Percentiles rank a stretch among this genome's conserved stretches.
phyloP scores from a whole-genome alignment of 1,140 invertebrate species.

The Lepidurus arcticus region DNA sequence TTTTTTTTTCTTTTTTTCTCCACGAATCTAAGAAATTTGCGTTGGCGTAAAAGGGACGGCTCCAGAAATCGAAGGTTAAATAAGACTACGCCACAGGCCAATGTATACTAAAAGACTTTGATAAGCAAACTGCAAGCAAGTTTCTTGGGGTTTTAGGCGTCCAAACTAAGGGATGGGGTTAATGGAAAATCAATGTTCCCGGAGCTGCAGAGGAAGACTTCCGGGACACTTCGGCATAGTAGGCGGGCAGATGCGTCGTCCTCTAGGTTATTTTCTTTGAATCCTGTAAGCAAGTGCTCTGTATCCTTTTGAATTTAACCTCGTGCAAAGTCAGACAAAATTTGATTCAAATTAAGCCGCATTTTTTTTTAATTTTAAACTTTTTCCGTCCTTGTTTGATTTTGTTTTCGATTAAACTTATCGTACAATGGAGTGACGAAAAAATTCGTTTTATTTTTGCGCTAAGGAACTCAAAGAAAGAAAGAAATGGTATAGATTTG shows the following conservation, averaged over 20 bases:
- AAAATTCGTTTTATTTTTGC: no score
- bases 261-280: background rate
- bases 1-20: no score
- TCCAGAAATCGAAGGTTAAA: slow-evolving; percentile 5
- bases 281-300: background rate
- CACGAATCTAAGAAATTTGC: no score
- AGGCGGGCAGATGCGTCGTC: background rate
- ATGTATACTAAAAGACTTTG: background rate
- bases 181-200: slow-evolving; percentile 22
- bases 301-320: no score
- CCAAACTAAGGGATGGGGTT: slow-evolving; percentile 1
- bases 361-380: no score
- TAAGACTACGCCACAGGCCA: background rate
- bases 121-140: slow-evolving; percentile 11
- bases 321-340: no score
- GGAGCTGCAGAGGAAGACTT: background rate
- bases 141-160: slow-evolving; percentile 12
- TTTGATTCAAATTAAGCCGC: no score
- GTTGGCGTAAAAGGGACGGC: no score
- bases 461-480: no score
- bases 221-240: background rate
- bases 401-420: no score
- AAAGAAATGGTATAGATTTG: background rate
- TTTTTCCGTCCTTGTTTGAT: no score
- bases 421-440: no score